phyloP scores from a whole-genome alignment of 1,140 invertebrate genomes.

The Leptestheria dahalacensis region DNA sequence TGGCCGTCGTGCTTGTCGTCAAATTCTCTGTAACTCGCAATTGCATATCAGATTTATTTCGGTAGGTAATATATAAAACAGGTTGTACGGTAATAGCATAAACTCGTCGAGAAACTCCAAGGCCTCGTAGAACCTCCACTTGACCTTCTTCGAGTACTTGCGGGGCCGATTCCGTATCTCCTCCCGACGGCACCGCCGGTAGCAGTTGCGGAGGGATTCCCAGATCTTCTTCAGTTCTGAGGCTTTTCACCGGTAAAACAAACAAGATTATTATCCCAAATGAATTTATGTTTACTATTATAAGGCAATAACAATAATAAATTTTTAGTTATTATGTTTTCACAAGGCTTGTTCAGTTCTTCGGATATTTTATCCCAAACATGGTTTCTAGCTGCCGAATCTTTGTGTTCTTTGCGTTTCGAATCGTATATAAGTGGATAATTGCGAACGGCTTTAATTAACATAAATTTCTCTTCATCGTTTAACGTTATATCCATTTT shows the following conservation, averaged over 20 bases:
- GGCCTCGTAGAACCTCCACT: not conserved
- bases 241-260: not conserved
- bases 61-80: not conserved
- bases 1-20: not conserved
- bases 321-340: too few relatives aligned
- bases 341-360: not conserved
- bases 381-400: not conserved
- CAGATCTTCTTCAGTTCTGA: not conserved
- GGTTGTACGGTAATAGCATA: not conserved
- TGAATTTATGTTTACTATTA: not conserved
- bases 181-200: not conserved
- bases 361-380: not conserved
- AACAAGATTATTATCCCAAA: not conserved
- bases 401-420: not conserved
- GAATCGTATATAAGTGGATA: not conserved
- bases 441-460: not conserved
- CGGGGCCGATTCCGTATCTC: not conserved
- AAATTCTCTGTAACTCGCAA: not conserved
- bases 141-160: not conserved
- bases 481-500: not conserved
- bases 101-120: not conserved
- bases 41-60: not conserved
- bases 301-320: too few relatives aligned
- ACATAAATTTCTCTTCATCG: not conserved
- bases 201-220: not conserved